Percentiles rank a stretch among this genome's conserved stretches.
phyloP scores from a whole-genome alignment of 2,888 invertebrate genomes.

The Candidula unifasciata region DNA sequence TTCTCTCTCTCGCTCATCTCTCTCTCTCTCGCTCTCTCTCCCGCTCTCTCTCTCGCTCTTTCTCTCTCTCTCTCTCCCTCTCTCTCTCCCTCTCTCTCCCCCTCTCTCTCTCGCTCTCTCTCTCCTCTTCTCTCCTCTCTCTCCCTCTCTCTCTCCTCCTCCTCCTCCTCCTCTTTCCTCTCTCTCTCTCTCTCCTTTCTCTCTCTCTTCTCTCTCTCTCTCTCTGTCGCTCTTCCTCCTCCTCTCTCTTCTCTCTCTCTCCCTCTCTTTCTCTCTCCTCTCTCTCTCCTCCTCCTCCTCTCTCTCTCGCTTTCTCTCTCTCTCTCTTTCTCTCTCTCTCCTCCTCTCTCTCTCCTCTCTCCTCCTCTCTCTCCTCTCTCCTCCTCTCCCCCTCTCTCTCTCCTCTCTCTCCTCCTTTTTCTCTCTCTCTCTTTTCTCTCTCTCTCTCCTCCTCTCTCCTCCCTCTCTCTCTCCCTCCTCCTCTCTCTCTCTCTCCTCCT shows the following conservation, averaged over 20 bases:
- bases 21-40: too few species aligned
- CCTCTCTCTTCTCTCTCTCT: not conserved
- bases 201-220: not conserved
- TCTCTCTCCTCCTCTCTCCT: not conserved
- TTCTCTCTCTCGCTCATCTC: too few species aligned
- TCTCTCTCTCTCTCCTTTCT: not conserved
- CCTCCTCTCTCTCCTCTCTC: not conserved
- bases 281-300: too few species aligned
- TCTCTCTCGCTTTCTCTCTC: too few species aligned
- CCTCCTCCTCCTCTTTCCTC: not conserved
- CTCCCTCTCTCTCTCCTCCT: conserved; percentile 13
- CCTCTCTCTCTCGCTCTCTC: too few species aligned
- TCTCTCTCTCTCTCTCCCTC: not conserved
- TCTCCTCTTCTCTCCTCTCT: conserved; percentile 18
- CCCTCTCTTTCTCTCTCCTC: not conserved
- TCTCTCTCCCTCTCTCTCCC: not conserved
- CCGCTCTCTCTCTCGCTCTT: too few species aligned
- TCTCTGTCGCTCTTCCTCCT: too few species aligned
- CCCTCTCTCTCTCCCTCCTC: not conserved
- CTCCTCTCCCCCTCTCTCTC: not conserved
- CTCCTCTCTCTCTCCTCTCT: not conserved
- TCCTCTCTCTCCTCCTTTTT: not conserved
- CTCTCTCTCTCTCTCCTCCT: not conserved
- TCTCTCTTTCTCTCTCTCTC: not conserved
- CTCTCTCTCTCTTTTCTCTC: too few species aligned